Evolutionary conservation across 2,888 invertebrate species (phyloP).

Genomic region (Eristalis tenax): DNA sequence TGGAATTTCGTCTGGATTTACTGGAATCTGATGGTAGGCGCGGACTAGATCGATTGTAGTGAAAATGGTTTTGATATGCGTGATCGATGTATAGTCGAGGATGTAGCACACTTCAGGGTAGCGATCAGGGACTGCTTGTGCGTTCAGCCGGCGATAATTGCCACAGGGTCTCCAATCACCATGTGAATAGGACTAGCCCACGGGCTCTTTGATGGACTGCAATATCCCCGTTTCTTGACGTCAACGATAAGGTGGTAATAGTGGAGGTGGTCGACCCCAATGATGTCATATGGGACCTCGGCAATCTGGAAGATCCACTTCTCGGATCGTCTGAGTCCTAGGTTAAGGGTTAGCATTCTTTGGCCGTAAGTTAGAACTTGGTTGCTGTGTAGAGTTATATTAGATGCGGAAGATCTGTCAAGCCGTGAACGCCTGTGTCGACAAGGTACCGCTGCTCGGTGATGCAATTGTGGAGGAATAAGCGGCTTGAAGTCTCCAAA

Average conservation of each 20-base stretch:
- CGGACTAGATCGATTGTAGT: conserved; percentile 75
- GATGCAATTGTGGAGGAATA: too few species aligned
- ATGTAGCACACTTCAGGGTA: conserved; percentile 75
- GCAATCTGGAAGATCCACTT: conserved; percentile 16
- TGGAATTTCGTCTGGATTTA: too few species aligned
- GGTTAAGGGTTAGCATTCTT: conserved; percentile 4
- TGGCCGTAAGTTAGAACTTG: conserved; percentile 3
- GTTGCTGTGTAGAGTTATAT: conserved; percentile 8
- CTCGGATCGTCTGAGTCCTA: not conserved
- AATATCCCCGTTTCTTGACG: conserved; percentile 5
- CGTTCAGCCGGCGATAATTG: conserved; percentile 23
- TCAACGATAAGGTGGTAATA: conserved; percentile 8
- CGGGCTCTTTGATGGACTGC: conserved; percentile 6
- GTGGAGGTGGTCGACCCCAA: conserved; percentile 8
- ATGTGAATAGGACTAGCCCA: conserved; percentile 10
- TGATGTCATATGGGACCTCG: conserved; percentile 19
- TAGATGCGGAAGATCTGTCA: not conserved
- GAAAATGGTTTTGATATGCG: conserved; percentile 73
- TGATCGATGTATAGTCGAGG: conserved; percentile 44
- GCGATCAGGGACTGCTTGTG: conserved; percentile 73
- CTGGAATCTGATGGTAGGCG: conserved; percentile 34
- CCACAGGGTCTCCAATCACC: conserved; percentile 34
- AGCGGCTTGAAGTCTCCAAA: too few species aligned
- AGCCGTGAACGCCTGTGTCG: not conserved
- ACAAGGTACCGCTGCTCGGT: too few species aligned